Evolutionary conservation across 37 sponge, comb jelly and placozoan species (phyloP).

Genomic region (Chondrosia reniformis): DNA sequence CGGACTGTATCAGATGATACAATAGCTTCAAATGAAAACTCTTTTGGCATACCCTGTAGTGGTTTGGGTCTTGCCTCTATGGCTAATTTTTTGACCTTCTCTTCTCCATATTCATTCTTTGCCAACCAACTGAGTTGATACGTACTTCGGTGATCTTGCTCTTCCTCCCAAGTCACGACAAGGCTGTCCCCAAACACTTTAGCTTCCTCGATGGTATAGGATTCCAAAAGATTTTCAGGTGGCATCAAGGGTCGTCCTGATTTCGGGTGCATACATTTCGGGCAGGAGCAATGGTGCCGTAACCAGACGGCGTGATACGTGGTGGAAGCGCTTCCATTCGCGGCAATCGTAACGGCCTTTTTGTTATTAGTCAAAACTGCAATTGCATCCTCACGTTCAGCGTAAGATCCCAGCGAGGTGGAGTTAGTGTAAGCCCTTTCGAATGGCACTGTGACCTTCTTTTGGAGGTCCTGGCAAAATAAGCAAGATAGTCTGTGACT

Average conservation of each 20-base stretch:
- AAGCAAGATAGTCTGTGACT: too few species aligned
- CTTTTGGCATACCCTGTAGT: not conserved
- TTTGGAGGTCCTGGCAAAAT: too few species aligned
- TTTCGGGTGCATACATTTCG: slow-evolving; percentile 1
- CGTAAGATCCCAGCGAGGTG: too few species aligned
- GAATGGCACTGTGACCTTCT: too few species aligned
- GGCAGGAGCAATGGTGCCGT: not conserved
- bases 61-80: not conserved
- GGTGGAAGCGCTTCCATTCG: not conserved
- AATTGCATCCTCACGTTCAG: too few species aligned
- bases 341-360: not conserved
- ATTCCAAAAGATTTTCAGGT: not conserved
- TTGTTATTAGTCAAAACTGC: not conserved
- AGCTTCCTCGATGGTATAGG: not conserved
- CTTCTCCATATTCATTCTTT: slow-evolving; percentile 14
- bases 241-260: not conserved
- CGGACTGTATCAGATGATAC: not conserved
- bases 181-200: not conserved
- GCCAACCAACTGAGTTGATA: not conserved
- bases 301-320: slow-evolving; percentile 13
- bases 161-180: not conserved
- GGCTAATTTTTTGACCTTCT: not conserved
- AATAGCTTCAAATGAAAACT: not conserved
- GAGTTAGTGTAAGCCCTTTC: too few species aligned
- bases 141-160: not conserved